Conservation (phyloP, 2,113 vertebrate species). For the Chinchilla lanigera region DNA sequence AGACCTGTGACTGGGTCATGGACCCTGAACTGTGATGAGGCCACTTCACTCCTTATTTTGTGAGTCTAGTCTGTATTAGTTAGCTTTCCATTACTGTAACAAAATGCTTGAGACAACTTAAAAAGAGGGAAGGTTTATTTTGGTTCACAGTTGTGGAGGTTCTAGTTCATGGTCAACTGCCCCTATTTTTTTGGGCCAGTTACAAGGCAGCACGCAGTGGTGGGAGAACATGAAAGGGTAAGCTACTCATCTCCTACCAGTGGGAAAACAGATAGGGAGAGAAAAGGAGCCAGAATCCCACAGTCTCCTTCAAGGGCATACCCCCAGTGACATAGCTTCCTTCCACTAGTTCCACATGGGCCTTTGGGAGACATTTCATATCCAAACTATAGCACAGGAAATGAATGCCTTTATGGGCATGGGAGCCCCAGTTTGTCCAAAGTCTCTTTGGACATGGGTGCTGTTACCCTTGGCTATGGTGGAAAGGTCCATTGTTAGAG, state of each 20-base stretch:
- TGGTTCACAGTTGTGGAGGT: neutral
- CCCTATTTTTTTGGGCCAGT: neutral
- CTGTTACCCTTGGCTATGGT: neutral
- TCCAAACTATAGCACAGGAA: neutral
- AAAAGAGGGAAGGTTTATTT: neutral
- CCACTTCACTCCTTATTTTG: neutral
- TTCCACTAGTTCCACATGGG: neutral
- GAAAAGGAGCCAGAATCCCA: neutral
- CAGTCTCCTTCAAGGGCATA: neutral
- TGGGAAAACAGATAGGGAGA: neutral
- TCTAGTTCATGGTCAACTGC: neutral
- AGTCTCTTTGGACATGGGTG: neutral
- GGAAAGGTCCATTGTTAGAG: neutral
- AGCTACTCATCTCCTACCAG: neutral
- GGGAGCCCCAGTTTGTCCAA: neutral
- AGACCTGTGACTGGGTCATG: no score
- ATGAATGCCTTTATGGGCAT: neutral
- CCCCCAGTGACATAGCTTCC: neutral
- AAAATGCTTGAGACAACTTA: neutral
- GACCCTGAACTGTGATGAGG: fast-evolving
- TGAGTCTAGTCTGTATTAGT: neutral
- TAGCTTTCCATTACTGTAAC: neutral
- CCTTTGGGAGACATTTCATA: neutral
- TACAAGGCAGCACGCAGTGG: neutral
- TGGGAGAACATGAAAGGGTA: neutral